Percentiles rank a stretch among this genome's conserved stretches.
Conservation (phyloP, 2,797 vertebrate species). For the Ateles fusciceps region DNA sequence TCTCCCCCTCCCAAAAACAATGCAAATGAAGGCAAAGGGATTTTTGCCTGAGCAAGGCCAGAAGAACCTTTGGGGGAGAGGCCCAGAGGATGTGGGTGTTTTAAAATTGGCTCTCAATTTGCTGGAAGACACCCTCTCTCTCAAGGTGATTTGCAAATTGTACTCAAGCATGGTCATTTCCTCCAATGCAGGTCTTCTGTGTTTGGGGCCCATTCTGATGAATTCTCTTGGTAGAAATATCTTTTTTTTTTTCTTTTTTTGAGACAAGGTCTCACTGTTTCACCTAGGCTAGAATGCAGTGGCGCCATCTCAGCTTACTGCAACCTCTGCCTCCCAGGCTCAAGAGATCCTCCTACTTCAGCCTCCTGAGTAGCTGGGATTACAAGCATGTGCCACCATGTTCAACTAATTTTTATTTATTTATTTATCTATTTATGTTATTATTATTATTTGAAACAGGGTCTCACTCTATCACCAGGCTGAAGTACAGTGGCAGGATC, state of each 20-base stretch:
- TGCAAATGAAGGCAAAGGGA: conserved; percentile 62
- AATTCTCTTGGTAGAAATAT: conserved; percentile 14
- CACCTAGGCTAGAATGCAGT: neutral
- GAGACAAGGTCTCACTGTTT: neutral
- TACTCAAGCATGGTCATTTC: conserved; percentile 36
- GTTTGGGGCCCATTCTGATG: neutral
- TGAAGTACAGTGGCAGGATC: neutral
- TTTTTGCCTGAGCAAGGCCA: conserved; percentile 12
- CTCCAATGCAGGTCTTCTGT: neutral
- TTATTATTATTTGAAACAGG: neutral
- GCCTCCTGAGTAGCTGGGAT: neutral
- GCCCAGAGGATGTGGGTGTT: conserved; percentile 60
- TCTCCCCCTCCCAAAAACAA: conserved; percentile 33
- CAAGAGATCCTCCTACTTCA: neutral
- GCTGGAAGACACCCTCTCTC: conserved; percentile 24
- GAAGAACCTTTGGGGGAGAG: neutral
- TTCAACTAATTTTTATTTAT: no score
- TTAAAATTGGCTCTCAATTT: conserved; percentile 64
- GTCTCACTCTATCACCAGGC: neutral
- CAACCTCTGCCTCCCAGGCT: neutral
- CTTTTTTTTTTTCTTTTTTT: neutral
- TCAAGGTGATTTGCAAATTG: conserved; percentile 65
- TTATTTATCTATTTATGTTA: no score
- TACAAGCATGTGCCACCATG: neutral
- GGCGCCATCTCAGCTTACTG: neutral